Evolutionary conservation across 1,140 invertebrate species (phyloP), one percentile per base, ranked within the genome.

Genomic region (Drosophila kikkawai): DNA sequence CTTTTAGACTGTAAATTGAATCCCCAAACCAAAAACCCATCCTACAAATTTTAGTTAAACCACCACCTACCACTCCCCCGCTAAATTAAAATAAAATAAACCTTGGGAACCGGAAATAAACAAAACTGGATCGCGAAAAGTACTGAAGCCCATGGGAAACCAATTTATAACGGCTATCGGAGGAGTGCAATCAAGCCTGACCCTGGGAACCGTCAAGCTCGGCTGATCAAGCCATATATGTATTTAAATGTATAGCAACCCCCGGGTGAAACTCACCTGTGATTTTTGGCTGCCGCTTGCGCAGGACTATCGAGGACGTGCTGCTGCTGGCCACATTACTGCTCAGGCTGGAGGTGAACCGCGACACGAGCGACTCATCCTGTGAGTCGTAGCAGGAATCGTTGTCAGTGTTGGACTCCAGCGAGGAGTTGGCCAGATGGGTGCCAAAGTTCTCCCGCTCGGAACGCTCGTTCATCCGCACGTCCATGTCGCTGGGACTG

Each of bases 241-340:
- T 56, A 39, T 39, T 13, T 44, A 51, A 17, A 7, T 51, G 1
- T 13, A 34, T 6, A 26, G 9, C 26, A 32, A 78, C 73, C 59
- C 56, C 47, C 32, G 42, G 37, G 12, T 37, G 29, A 13, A 60
- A 86, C 81, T 92, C 78, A 93, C 92, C 92, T 92, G 92, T 93
- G 74, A 93, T 93, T 91, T 93, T 93, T 15, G 82, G 91, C 65
- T 93, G 92, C 50, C 92, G 77, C 61, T 92, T 93, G 65, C 86
- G 55, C 44, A 69, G 53, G 53, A 61, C 67, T 37, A 56, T 36
- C 41, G 48, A 26, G 53, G 74, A 59, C 13, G 58, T 48, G 50
- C 69, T 50, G 59, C 50, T 37, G 34, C 51, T 56, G 53, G 53
- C 53, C 36, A n/a, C 36, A n/a, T 1, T 45, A 50, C 59, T 50